phyloP scores from a whole-genome alignment of 1,140 invertebrate species.

The Galleria mellonella region DNA sequence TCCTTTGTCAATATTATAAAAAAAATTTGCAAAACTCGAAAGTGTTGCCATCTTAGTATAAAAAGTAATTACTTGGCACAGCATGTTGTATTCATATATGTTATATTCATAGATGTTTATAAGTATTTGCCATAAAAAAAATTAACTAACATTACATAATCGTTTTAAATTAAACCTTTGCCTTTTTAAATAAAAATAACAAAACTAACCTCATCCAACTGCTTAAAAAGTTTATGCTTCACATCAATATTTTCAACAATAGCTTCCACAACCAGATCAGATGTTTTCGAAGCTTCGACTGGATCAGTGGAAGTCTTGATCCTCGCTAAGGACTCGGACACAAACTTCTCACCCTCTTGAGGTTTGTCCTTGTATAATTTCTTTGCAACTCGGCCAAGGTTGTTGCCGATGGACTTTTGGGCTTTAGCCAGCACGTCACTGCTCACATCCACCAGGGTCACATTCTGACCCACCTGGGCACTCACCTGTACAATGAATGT shows the following conservation, averaged over 20 bases:
- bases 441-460: conserved; percentile 84
- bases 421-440: conserved; percentile 82
- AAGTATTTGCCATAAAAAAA: too few relatives aligned
- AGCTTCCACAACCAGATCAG: conserved; percentile 90
- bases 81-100: too few relatives aligned
- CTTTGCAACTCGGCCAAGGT: conserved; percentile 84
- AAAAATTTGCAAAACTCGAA: too few relatives aligned
- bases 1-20: too few relatives aligned
- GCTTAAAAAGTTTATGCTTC: conserved; percentile 86
- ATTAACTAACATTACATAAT: too few relatives aligned
- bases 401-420: conserved; percentile 79
- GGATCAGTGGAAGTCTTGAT: conserved; percentile 79
- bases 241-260: conserved; percentile 89
- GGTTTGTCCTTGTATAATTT: conserved; percentile 85
- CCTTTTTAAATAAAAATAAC: not conserved
- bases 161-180: not conserved
- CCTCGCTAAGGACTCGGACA: conserved; percentile 76
- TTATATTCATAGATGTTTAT: too few relatives aligned
- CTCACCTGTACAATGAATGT: conserved; percentile 76
- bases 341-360: conserved; percentile 79
- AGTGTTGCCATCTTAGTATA: too few relatives aligned
- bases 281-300: conserved; percentile 75
- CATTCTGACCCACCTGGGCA: conserved; percentile 83
- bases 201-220: conserved; percentile 73
- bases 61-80: too few relatives aligned